These are phyloP conservation scores for Sipha maydis DNA, from an alignment of 2,888 invertebrate genomes.

Conservation along the genomic window DNA sequence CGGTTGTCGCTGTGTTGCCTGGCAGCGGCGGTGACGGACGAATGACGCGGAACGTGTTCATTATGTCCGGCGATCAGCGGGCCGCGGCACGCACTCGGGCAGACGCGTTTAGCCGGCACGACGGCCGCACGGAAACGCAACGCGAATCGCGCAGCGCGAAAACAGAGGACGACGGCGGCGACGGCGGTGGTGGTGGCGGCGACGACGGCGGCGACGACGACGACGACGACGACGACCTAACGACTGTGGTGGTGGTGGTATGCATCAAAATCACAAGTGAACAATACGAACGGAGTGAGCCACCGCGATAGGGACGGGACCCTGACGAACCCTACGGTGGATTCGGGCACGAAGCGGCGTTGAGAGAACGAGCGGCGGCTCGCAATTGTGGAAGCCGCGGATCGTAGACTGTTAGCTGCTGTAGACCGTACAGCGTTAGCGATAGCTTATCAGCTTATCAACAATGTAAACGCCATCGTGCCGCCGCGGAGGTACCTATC, in stretches of 20 bases:
- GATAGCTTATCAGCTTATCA: conserved; percentile 58
- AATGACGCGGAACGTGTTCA: background rate
- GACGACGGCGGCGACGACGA: background rate
- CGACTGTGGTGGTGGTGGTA: background rate
- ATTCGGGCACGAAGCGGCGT: background rate
- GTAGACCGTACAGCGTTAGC: conserved; percentile 18
- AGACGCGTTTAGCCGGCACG: background rate
- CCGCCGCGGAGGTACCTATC: background rate
- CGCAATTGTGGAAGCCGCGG: background rate
- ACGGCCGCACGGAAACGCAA: background rate
- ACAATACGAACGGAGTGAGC: background rate
- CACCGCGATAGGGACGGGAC: background rate
- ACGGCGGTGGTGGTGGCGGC: background rate
- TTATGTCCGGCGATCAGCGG: conserved; percentile 26
- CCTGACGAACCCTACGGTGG: background rate
- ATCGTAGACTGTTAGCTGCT: background rate
- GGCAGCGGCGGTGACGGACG: background rate
- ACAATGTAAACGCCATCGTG: background rate
- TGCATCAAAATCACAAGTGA: background rate
- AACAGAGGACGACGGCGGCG: too few species aligned
- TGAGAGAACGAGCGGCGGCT: background rate
- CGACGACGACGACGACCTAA: background rate
- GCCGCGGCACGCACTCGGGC: background rate
- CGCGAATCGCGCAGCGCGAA: background rate
- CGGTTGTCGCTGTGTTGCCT: background rate